Evolutionary conservation across 2,113 vertebrate species (phyloP), one percentile per base, ranked within the genome.

Genomic region (Vidua macroura): DNA sequence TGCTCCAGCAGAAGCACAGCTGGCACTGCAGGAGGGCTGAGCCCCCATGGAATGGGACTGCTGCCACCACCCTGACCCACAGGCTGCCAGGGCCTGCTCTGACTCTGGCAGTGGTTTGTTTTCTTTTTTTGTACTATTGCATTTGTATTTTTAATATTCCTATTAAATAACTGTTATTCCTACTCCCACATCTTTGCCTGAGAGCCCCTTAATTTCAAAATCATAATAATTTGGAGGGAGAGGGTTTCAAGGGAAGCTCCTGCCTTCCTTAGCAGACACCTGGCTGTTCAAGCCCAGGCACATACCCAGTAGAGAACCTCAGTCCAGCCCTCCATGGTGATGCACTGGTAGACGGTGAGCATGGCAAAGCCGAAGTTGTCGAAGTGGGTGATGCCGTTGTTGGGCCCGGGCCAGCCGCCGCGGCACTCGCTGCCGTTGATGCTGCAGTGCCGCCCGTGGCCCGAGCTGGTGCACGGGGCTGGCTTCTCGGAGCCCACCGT

Each of bases 291-390:
- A 24, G 33, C n/a, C 56, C n/a, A 17, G 49, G 10, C n/a, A 24
- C 56, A 1, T 80, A 80, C 99, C 99, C 99, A 99, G 97, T 99
- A 99, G 19, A 99, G 98, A 24, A 99, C 99, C 79, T 99, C 98
- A 0, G 99, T 99, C 99, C 99, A 99, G 15, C 99, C 98, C 90
- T 99, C 99, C 98, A 98, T 99, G 93, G 99, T 99, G 96, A 99
- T 99, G 91, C 99, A 99, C 96, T 99, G 99, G 92, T 98, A 99
- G 55, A 99, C 99, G 0, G 99, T 99, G 44, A 99, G 97, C 99
- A 99, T 99, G 89, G 99, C 98, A 66, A 99, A 99, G 83, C 99
- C 99, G 13, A 99, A 98, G 97, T 99, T 99, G 79, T 99, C 99
- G 6, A 99, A 99, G 97, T 99, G 99, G 5, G 99, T 99, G 97